Conservation (phyloP, 2,888 invertebrate species). For the Drosophila lutescens region DNA sequence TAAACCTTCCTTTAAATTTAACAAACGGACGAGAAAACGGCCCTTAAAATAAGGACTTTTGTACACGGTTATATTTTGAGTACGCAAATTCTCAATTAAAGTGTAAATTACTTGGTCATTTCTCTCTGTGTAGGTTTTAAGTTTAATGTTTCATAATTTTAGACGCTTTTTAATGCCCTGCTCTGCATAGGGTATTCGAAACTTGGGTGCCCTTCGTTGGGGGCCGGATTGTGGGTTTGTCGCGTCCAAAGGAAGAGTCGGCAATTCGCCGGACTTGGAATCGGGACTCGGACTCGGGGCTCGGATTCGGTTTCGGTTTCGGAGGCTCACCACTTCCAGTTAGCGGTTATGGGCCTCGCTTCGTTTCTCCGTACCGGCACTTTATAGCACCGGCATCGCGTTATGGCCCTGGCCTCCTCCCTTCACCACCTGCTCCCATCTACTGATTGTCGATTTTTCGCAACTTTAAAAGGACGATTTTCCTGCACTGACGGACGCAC, state of each 20-base stretch:
- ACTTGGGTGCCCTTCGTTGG: slow-evolving; percentile 7
- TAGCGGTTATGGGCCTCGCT: slow-evolving; percentile 23
- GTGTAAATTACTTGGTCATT: too few species aligned
- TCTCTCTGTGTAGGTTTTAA: too few species aligned
- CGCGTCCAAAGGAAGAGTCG: slow-evolving; percentile 3
- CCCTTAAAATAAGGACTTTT: too few species aligned
- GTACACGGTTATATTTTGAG: too few species aligned
- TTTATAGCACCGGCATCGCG: slow-evolving; percentile 23
- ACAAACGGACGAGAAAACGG: too few species aligned
- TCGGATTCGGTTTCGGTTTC: slow-evolving; percentile 30
- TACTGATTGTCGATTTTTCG: slow-evolving; percentile 54
- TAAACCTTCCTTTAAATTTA: too few species aligned
- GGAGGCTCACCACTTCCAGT: slow-evolving; percentile 54
- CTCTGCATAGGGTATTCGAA: slow-evolving; percentile 14
- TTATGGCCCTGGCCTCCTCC: slow-evolving; percentile 20
- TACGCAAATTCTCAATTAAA: too few species aligned
- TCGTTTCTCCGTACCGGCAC: slow-evolving; percentile 48
- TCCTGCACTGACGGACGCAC: background rate
- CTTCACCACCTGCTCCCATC: too few species aligned
- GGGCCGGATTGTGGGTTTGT: slow-evolving; percentile 21
- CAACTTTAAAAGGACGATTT: background rate
- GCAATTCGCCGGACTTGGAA: slow-evolving; percentile 15
- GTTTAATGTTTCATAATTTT: too few species aligned
- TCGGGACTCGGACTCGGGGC: background rate
- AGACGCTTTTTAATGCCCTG: background rate